Percentiles rank a stretch among this genome's conserved stretches.
phyloP scores from a whole-genome alignment of 2,113 vertebrate genomes.

The Brachypodius melanocephalos region DNA sequence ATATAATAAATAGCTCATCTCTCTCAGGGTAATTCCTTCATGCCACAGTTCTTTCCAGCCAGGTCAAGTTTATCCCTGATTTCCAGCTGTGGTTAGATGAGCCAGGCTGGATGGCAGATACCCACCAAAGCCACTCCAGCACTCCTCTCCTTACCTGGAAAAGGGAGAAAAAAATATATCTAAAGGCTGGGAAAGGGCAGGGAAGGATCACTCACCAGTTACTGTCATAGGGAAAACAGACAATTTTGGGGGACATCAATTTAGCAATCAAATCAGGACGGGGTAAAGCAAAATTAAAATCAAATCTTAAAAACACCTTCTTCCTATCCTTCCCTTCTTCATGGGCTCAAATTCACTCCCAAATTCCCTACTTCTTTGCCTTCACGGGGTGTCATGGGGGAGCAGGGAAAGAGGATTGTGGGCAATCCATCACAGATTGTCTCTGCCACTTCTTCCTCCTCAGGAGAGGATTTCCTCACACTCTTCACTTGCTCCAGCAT shows the following conservation, averaged over 20 bases:
- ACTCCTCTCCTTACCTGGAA: neutral
- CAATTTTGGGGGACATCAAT: neutral
- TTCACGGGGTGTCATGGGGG: no score
- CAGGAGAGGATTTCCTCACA: neutral
- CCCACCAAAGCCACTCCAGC: neutral
- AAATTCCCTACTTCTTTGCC: neutral
- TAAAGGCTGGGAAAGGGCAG: neutral
- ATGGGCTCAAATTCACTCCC: neutral
- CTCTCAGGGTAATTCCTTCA: neutral
- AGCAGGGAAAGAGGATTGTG: rapidly evolving
- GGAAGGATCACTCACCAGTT: neutral
- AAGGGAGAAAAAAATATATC: neutral
- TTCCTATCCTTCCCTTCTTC: neutral
- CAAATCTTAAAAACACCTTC: neutral
- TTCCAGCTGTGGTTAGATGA: neutral
- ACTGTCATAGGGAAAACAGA: neutral
- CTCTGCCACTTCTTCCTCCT: neutral
- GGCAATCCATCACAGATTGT: neutral
- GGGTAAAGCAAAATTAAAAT: neutral
- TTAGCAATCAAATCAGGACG: neutral
- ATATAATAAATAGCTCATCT: neutral
- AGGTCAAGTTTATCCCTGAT: neutral
- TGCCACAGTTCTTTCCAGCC: neutral
- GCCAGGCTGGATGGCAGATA: neutral
- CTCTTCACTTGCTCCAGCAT: neutral